Percentiles rank a stretch among this genome's conserved stretches.
These are phyloP conservation scores for Lutjanus argentimaculatus DNA, from an alignment of 2,797 vertebrate genomes.

Conservation along the genomic window DNA sequence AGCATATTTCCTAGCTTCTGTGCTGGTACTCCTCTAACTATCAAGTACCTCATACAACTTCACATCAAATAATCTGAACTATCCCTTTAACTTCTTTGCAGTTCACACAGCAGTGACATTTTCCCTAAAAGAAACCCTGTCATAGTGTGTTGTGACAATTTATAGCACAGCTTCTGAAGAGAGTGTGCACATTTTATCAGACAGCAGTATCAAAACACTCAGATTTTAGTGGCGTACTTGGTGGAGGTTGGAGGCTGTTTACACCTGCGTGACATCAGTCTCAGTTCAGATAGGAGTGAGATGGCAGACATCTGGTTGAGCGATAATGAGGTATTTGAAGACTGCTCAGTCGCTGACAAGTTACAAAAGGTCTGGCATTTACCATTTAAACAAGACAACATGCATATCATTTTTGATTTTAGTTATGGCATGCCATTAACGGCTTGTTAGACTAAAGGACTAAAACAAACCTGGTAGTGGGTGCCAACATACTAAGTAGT, in stretches of 20 bases:
- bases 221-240: neutral
- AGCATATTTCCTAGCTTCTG: too few species aligned
- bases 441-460: neutral
- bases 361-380: neutral
- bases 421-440: neutral
- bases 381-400: constrained; percentile 15
- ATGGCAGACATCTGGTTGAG: constrained; percentile 5
- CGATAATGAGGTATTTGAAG: constrained; percentile 9
- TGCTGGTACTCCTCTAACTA: too few species aligned
- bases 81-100: too few species aligned
- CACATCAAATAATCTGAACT: too few species aligned
- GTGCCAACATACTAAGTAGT: neutral
- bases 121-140: neutral
- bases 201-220: neutral
- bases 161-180: constrained; percentile 3
- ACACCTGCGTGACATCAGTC: constrained; percentile 23
- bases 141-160: neutral
- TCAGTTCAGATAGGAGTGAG: neutral
- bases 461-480: constrained; percentile 21
- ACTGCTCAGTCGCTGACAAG: neutral
- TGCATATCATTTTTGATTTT: neutral
- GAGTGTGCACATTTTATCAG: neutral
- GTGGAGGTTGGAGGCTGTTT: neutral
- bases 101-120: neutral
- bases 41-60: too few species aligned